phyloP scores from a whole-genome alignment of 2,888 invertebrate species.

The Candidula unifasciata region DNA sequence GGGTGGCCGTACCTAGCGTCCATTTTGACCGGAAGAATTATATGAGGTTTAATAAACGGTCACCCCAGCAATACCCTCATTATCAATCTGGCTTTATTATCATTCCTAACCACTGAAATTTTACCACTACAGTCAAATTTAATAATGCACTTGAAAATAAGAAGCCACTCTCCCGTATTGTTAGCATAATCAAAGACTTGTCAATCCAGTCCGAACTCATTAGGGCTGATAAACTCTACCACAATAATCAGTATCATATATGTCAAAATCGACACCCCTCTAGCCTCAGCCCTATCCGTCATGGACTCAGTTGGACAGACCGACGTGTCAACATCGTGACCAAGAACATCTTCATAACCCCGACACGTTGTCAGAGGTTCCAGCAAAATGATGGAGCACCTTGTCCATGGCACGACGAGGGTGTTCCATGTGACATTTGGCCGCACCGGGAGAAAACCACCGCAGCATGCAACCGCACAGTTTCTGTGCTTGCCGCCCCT shows the following conservation, averaged over 20 bases:
- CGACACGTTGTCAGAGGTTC: slow-evolving; percentile 6
- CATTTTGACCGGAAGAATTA: no score
- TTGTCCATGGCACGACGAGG: slow-evolving; percentile 19
- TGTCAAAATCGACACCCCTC: background rate
- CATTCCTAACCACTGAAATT: no score
- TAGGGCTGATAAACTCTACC: background rate
- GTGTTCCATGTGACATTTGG: slow-evolving; percentile 21
- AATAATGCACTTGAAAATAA: no score
- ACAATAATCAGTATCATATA: background rate
- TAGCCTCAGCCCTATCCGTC: background rate
- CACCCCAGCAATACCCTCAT: no score
- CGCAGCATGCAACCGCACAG: slow-evolving; percentile 2
- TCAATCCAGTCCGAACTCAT: background rate
- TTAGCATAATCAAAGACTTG: no score
- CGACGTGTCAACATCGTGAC: background rate
- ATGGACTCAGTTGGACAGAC: background rate
- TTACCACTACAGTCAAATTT: no score
- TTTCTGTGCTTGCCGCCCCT: slow-evolving; percentile 16
- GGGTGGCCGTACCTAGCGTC: no score
- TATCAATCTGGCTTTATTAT: no score
- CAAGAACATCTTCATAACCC: slow-evolving; percentile 17
- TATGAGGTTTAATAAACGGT: no score
- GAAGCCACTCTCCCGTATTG: no score
- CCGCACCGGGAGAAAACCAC: slow-evolving; percentile 34
- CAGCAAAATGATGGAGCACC: slow-evolving; percentile 15